These are phyloP conservation scores for Acromyrmex heyeri DNA, from an alignment of 1,140 invertebrate genomes.

Conservation along the genomic window DNA sequence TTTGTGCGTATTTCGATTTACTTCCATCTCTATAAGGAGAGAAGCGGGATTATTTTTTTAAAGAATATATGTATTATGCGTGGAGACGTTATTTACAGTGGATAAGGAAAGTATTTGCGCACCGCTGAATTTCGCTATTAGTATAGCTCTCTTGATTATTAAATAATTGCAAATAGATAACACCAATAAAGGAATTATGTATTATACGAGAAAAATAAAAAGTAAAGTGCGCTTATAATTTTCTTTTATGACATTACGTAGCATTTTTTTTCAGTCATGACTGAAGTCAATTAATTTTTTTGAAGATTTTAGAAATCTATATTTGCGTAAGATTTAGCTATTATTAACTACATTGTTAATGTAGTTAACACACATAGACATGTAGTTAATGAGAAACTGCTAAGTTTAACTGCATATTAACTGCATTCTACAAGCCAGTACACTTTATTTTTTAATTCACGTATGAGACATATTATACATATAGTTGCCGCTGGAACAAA, in stretches of 20 bases:
- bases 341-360: background rate
- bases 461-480: background rate
- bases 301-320: background rate
- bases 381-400: no score
- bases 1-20: conserved; percentile 23
- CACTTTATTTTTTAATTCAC: conserved; percentile 45
- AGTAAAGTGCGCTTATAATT: conserved; percentile 20
- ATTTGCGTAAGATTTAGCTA: background rate
- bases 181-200: conserved; percentile 1
- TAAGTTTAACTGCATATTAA: background rate
- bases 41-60: conserved; percentile 50
- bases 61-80: conserved; percentile 42
- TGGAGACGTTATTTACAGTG: conserved; percentile 18
- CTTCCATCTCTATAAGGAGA: conserved; percentile 29
- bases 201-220: conserved; percentile 25
- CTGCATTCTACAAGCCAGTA: background rate
- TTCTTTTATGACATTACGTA: background rate
- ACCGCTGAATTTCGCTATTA: conserved; percentile 9
- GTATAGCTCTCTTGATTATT: conserved; percentile 14
- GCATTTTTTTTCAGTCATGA: background rate
- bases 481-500: conserved; percentile 26
- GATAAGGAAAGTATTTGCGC: conserved; percentile 33
- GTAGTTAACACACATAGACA: no score
- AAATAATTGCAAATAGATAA: conserved; percentile 11
- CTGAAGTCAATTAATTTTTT: background rate